These are phyloP conservation scores for Picus viridis DNA, from an alignment of 2,797 vertebrate species.

Conservation along the genomic window DNA sequence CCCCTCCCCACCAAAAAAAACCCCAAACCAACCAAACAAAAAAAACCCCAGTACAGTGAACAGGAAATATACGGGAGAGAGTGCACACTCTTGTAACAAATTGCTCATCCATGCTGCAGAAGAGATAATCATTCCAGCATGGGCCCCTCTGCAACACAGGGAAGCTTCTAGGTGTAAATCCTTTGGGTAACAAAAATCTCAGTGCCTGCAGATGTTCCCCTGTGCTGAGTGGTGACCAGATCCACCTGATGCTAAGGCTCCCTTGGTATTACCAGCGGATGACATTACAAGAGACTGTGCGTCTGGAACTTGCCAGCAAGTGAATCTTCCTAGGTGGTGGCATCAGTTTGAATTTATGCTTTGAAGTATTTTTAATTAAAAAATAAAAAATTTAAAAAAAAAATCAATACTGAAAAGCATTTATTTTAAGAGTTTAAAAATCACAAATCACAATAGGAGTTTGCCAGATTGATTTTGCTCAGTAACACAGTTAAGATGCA, in stretches of 20 bases:
- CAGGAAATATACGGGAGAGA: slow-evolving; percentile 65
- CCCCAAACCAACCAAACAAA: slow-evolving; percentile 41
- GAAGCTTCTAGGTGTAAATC: slow-evolving; percentile 25
- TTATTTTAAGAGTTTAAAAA: slow-evolving; percentile 76
- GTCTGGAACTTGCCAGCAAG: slow-evolving; percentile 24
- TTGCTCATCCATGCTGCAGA: slow-evolving; percentile 74
- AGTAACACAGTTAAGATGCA: slow-evolving; percentile 59
- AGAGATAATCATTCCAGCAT: slow-evolving; percentile 45
- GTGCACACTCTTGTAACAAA: slow-evolving; percentile 52
- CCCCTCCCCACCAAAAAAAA: slow-evolving; percentile 49
- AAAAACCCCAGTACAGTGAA: slow-evolving; percentile 81
- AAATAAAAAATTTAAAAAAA: slow-evolving; percentile 29
- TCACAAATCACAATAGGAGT: slow-evolving; percentile 71
- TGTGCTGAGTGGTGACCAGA: neutral
- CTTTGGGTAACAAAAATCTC: slow-evolving; percentile 3
- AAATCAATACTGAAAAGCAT: slow-evolving; percentile 72
- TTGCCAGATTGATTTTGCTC: slow-evolving; percentile 69
- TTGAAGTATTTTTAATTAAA: slow-evolving; percentile 77
- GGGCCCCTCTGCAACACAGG: slow-evolving; percentile 42
- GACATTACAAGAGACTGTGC: neutral
- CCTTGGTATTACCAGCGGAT: neutral
- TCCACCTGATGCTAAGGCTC: neutral
- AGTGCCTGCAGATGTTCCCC: neutral
- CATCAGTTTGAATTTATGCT: slow-evolving; percentile 69
- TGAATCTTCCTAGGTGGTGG: slow-evolving; percentile 55